Conservation (phyloP, 2,797 vertebrate genomes). For the Hemitrygon akajei region DNA sequence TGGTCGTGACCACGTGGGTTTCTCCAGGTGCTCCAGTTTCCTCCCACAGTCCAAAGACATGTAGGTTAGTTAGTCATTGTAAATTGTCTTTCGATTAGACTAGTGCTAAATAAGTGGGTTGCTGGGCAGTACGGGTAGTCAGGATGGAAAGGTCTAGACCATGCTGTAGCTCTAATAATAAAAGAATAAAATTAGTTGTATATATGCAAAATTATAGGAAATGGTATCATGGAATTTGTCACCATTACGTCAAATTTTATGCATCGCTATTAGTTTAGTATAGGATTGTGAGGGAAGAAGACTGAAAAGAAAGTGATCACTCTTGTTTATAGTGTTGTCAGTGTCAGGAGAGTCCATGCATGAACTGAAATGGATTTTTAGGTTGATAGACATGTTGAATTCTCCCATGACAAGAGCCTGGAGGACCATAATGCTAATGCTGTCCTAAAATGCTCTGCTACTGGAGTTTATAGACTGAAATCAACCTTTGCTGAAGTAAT, state of each 20-base stretch:
- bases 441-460: background rate
- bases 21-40: too few species aligned
- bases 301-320: background rate
- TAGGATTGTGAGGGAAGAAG: background rate
- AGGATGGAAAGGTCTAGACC: too few species aligned
- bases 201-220: background rate
- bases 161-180: too few species aligned
- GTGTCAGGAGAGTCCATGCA: background rate
- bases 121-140: too few species aligned
- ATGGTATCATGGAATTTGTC: background rate
- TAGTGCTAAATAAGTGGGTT: too few species aligned
- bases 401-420: background rate
- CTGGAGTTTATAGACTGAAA: conserved; percentile 16
- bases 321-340: too few species aligned
- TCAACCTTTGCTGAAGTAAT: conserved; percentile 8
- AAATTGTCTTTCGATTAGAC: too few species aligned
- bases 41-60: too few species aligned
- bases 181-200: background rate
- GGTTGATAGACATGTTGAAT: background rate
- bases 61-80: too few species aligned
- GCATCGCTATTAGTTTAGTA: background rate
- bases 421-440: background rate
- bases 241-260: background rate
- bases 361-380: too few species aligned
- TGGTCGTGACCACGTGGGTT: too few species aligned